A percentile compares a stretch with the other conserved stretches of the same genome.
phyloP scores from a whole-genome alignment of 2,888 invertebrate species.

The Tenthredo notha region DNA sequence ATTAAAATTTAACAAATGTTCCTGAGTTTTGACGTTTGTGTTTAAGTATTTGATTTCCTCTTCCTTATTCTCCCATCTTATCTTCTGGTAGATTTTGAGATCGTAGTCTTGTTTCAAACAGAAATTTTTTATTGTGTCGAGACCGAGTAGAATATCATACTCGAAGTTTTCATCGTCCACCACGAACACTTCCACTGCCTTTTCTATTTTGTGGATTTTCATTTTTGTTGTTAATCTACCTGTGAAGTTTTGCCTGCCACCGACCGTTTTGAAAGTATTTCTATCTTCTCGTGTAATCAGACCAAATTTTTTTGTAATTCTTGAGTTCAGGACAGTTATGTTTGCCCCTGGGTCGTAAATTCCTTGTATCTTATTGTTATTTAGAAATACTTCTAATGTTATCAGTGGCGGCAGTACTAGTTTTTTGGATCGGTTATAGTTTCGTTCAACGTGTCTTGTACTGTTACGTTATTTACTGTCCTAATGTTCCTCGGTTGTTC shows the following conservation, averaged over 20 bases:
- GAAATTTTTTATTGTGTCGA: constrained; percentile 53
- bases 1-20: constrained; percentile 3
- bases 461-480: constrained; percentile 34
- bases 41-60: not conserved
- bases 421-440: constrained; percentile 40
- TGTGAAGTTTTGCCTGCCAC: constrained; percentile 35
- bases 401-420: constrained; percentile 45
- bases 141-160: constrained; percentile 53
- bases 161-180: constrained; percentile 47
- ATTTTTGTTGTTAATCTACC: constrained; percentile 12
- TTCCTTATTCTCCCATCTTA: constrained; percentile 20
- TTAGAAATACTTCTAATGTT: constrained; percentile 31
- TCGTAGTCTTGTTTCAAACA: constrained; percentile 48
- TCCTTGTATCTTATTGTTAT: constrained; percentile 27
- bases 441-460: constrained; percentile 35
- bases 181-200: constrained; percentile 5
- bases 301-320: constrained; percentile 56
- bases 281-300: constrained; percentile 52
- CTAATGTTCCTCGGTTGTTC: constrained; percentile 33
- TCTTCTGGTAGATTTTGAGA: constrained; percentile 50
- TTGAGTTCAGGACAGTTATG: constrained; percentile 34
- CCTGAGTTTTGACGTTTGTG: constrained; percentile 27
- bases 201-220: constrained; percentile 29
- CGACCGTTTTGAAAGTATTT: constrained; percentile 41
- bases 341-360: constrained; percentile 38